Base-by-base conservation (phyloP, 2,888 invertebrate species). In the Schizotus pectinicornis region DNA sequence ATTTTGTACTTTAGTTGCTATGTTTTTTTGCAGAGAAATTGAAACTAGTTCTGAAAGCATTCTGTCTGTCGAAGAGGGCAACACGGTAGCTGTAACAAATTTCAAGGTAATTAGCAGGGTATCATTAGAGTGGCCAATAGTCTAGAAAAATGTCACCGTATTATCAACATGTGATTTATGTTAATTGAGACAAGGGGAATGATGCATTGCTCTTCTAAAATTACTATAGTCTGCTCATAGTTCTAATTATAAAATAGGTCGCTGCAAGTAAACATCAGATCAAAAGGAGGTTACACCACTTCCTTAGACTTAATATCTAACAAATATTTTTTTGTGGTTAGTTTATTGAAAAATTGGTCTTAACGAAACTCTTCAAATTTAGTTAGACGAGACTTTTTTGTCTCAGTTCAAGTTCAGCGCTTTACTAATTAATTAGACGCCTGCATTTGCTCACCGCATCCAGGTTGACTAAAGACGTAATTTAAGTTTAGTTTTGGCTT, bases 41-140 rank as follows among this genome's bases (percentile, higher is more conserved):
- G 71, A 70, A 42, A 57, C 64, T 36, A 71, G 73, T 46, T 74
- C 76, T 8, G 67, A 78, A 61, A 78, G 82, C 38, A 77, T 81
- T 6, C 81, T 86, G 1, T 74, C 74, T 58, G 80, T 85, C 14
- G 73, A 81, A 42, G 81, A 83, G 64, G 79, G 80, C 49, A 56
- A 48, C 43, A 82, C 82, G 9, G 79, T 86, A 7, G 80, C 85
- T 7, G 83, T 86, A 43, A 86, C 85, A 3, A 86, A 86, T 72
- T 77, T 84, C 8, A 86, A 86, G 80, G 86, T 86, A 79, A 72
- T 78, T 62, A 51, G 13, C 1, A 8, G 43, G 3, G 14, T n/a
- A 47, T 47, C 22, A 9, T 47, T 47, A 7, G 30, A 42, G 35
- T 34, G 11, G 12, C 42, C 11, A 43, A 8, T 11, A 7, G 6